A percentile compares a stretch with the other conserved stretches of the same genome.
These are phyloP conservation scores for Diachasma alloeum DNA, from an alignment of 1,140 invertebrate species.

Conservation along the genomic window DNA sequence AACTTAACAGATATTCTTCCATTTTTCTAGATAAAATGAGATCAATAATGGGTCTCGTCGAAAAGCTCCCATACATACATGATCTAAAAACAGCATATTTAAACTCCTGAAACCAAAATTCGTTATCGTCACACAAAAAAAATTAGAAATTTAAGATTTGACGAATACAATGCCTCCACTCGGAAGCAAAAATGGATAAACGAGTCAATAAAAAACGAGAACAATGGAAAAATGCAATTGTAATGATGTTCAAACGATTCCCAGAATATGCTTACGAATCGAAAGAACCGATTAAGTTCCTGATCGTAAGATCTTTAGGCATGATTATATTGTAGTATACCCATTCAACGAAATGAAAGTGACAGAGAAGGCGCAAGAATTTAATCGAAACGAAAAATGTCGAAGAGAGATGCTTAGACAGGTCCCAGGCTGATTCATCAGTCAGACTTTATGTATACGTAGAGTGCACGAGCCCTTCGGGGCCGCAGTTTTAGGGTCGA, in stretches of 20 bases:
- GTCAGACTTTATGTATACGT: slow-evolving; percentile 4
- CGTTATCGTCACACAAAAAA: no score
- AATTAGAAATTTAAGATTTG: no score
- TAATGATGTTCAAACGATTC: not conserved
- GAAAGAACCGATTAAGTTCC: not conserved
- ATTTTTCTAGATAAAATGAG: not conserved
- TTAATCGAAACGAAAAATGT: not conserved
- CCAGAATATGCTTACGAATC: not conserved
- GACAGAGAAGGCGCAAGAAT: slow-evolving; percentile 13
- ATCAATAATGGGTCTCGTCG: no score
- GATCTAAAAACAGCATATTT: no score
- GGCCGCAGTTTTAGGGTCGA: slow-evolving; percentile 50
- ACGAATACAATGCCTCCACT: no score
- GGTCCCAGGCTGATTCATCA: slow-evolving; percentile 45
- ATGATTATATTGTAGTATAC: not conserved
- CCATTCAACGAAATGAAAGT: not conserved
- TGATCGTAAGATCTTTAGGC: not conserved
- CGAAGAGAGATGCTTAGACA: not conserved
- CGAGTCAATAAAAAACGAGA: no score
- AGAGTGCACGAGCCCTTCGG: slow-evolving; percentile 51
- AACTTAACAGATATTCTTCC: not conserved
- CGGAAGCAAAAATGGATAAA: not conserved
- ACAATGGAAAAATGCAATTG: not conserved
- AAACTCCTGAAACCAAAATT: no score
- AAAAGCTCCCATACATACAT: no score